A percentile compares a stretch with the other conserved stretches of the same genome.
These are phyloP conservation scores for Redunca redunca DNA, from an alignment of 2,113 vertebrate species.

Conservation along the genomic window DNA sequence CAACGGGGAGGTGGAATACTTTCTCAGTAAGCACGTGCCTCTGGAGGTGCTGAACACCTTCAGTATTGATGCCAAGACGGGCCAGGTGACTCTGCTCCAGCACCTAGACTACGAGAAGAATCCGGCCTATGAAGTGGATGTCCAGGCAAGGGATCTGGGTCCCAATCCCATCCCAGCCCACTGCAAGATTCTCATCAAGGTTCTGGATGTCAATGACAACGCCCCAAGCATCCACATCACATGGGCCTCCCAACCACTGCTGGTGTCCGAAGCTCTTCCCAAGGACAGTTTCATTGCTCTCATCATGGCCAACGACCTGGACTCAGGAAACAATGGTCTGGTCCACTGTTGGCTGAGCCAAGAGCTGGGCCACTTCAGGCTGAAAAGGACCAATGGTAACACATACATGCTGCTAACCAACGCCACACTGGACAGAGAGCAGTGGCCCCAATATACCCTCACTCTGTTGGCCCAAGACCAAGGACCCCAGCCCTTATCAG, in stretches of 20 bases:
- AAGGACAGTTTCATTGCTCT: constrained; percentile 90
- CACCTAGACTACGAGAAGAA: constrained; percentile 89
- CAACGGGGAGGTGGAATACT: constrained; percentile 93
- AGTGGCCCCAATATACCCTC: constrained; percentile 85
- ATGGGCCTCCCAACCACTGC: constrained; percentile 81
- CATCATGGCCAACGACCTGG: constrained; percentile 88
- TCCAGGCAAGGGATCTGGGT: constrained; percentile 90
- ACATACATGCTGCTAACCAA: constrained; percentile 91
- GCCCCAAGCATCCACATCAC: constrained; percentile 87
- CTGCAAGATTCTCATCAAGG: constrained; percentile 90
- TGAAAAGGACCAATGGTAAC: constrained; percentile 86
- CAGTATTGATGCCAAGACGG: constrained; percentile 81
- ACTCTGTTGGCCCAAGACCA: constrained; percentile 85
- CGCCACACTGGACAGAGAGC: constrained; percentile 88
- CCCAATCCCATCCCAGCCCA: constrained; percentile 91
- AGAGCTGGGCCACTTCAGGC: constrained; percentile 84
- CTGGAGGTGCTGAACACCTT: constrained; percentile 86
- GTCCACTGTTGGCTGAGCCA: constrained; percentile 84
- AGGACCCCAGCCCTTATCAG: constrained; percentile 83
- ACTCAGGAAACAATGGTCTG: constrained; percentile 88
- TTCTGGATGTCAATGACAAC: constrained; percentile 91
- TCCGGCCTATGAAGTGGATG: constrained; percentile 84
- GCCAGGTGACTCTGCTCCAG: constrained; percentile 82
- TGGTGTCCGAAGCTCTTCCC: constrained; percentile 86
- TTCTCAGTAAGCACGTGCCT: constrained; percentile 86